Percentiles rank a stretch among this genome's conserved stretches.
Conservation (phyloP, 92 coral and sea anemone species). For the Zoanthus solanderi region DNA sequence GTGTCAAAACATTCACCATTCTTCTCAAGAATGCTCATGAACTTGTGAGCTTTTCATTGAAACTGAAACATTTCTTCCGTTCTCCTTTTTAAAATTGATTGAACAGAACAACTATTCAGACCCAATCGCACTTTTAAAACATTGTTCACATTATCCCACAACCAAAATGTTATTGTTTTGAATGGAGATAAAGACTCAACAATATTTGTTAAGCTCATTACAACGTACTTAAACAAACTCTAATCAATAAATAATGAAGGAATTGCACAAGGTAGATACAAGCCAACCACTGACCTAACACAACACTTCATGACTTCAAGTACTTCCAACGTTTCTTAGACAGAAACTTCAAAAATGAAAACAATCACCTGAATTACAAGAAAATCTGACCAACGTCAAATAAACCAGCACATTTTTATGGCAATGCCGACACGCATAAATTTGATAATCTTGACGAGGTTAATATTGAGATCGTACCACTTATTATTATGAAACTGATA, state of each 20-base stretch:
- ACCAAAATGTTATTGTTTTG: background rate
- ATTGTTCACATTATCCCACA: too few species aligned
- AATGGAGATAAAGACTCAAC: background rate
- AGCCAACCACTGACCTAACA: background rate
- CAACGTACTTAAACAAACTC: background rate
- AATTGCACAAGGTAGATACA: background rate
- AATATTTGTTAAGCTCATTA: background rate
- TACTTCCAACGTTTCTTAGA: background rate
- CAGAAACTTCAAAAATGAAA: background rate
- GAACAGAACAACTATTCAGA: too few species aligned
- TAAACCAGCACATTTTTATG: too few species aligned
- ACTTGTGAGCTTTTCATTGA: constrained; percentile 32
- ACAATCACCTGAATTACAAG: too few species aligned
- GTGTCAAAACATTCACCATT: background rate
- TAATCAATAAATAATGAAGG: background rate
- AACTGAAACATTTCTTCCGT: constrained; percentile 26
- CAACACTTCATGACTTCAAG: background rate
- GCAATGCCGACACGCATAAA: too few species aligned
- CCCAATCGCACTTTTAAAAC: too few species aligned
- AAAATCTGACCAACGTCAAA: too few species aligned
- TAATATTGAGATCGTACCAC: too few species aligned
- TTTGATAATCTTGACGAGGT: too few species aligned
- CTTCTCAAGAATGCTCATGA: constrained; percentile 45
- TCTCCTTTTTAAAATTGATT: constrained; percentile 32
- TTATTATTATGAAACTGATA: too few species aligned